Evolutionary conservation across 1,140 invertebrate species (phyloP).

Genomic region (Argopecten irradians): DNA sequence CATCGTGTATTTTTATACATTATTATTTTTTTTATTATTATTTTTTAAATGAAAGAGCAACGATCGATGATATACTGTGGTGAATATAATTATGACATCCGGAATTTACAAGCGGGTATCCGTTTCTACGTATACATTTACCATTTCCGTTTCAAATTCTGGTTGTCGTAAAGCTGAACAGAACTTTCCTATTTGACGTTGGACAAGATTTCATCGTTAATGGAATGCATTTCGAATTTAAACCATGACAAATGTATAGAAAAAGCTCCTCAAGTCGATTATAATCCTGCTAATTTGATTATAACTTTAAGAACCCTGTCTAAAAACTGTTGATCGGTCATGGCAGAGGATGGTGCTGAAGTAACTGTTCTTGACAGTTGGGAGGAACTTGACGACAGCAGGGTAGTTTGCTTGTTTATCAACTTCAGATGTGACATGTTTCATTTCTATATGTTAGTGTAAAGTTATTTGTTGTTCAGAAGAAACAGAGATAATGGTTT

Average conservation of each 20-base stretch:
- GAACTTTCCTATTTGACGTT: not conserved
- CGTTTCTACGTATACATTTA: not conserved
- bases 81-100: too few species aligned
- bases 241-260: not conserved
- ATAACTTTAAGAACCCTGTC: not conserved
- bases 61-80: too few species aligned
- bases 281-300: not conserved
- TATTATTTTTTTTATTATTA: too few species aligned
- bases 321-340: constrained; percentile 24
- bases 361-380: constrained; percentile 86
- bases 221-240: not conserved
- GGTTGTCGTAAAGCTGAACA: not conserved
- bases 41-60: too few species aligned
- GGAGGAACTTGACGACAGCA: constrained; percentile 89
- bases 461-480: too few species aligned
- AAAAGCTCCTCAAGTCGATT: not conserved
- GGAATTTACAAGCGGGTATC: not conserved
- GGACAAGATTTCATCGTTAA: not conserved
- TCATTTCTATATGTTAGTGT: too few species aligned
- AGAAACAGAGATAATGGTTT: too few species aligned
- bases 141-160: constrained; percentile 16
- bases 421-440: too few species aligned
- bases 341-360: constrained; percentile 56
- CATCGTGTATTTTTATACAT: too few species aligned
- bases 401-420: constrained; percentile 56